Evolutionary conservation across 2,888 invertebrate species (phyloP), one percentile per base, ranked within the genome.

Genomic region (Aleiodes testaceus): DNA sequence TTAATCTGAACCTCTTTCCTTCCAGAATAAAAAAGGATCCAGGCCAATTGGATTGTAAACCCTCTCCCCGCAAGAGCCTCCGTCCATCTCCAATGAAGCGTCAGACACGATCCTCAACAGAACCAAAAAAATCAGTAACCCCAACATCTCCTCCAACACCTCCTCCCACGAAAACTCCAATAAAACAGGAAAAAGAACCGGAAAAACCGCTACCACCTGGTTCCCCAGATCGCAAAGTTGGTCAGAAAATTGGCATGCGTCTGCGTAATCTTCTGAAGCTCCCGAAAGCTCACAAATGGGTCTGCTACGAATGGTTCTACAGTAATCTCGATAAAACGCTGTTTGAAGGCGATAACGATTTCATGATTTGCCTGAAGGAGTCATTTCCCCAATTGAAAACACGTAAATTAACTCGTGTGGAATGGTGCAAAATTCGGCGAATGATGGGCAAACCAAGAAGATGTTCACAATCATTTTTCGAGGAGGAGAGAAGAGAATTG

Each of bases 221-320:
- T 42, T 90, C 93, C 16, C 93, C 94, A 16, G 97, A 97, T 86
- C 92, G 95, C 73, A 94, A 93, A 85, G 92, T 94, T 78, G 97
- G 97, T 0, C 97, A 98, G 82, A 92, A 94, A 80, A 95, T 97
- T 79, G 97, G 97, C 1, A 91, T 96, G 89, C 90, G 97, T 76
- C 89, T 97, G 72, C 90, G 97, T 77, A 99, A 99, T 89, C 90
- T 99, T 36, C 89, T 99, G 3, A 99, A 99, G 88, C 89, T 99
- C 76, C 99, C 99, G 0, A 99, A 99, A 89, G 99, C 99, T 3
- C 98, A 99, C 86, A 97, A 97, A 88, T 99, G 98, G 97, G 98
- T 99, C 7, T 98, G 97, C 87, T 99, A 97, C 88, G 99, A 99
- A 88, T 99, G 98, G 94, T 99, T 99, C 88, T 99, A 99, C 88